Conservation (phyloP, 2,888 invertebrate genomes). For the Julus scanicus region DNA sequence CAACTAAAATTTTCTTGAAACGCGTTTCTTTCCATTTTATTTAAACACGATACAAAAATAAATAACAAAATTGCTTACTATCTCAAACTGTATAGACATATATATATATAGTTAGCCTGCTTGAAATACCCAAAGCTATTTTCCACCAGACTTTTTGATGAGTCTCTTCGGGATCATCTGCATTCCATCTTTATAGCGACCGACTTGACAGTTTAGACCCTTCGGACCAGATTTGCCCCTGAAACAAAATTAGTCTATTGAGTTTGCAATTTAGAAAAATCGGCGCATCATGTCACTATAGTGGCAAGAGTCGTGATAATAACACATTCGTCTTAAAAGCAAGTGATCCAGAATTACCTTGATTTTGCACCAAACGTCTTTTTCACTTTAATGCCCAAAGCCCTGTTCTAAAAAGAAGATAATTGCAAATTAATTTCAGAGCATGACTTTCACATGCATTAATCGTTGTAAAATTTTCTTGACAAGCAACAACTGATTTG, state of each 20-base stretch:
- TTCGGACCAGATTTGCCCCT: background rate
- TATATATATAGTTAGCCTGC: too few species aligned
- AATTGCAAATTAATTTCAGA: too few species aligned
- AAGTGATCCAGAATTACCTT: background rate
- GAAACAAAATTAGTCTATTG: background rate
- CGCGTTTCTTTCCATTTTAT: too few species aligned
- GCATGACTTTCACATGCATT: too few species aligned
- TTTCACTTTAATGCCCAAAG: background rate
- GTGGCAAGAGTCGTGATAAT: too few species aligned
- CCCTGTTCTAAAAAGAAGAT: slow-evolving; percentile 6
- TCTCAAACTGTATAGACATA: too few species aligned
- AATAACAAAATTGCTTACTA: too few species aligned
- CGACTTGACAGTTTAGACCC: slow-evolving; percentile 38
- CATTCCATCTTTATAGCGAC: background rate
- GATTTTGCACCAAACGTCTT: background rate
- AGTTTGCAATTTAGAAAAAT: background rate
- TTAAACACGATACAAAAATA: too few species aligned
- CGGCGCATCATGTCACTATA: background rate
- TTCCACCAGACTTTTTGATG: background rate
- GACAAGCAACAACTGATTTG: too few species aligned
- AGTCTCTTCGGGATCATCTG: background rate
- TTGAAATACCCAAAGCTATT: background rate
- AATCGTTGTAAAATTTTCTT: too few species aligned
- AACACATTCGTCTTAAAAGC: too few species aligned
- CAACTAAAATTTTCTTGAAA: too few species aligned